A percentile compares a stretch with the other conserved stretches of the same genome.
Evolutionary conservation across 1,140 invertebrate species (phyloP).

Genomic region (Drosophila melanogaster): Release_6_plus_ISO1_MT NT_037436.4:13877001-13877500

Average conservation of each 20-base stretch:
- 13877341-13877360: constrained; percentile 53
- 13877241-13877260: constrained; percentile 40
- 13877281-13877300: constrained; percentile 7
- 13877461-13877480: constrained; percentile 17
- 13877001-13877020: background rate
- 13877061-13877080: background rate
- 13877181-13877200: constrained; percentile 14
- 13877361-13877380: constrained; percentile 44
- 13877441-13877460: constrained; percentile 57
- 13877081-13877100: constrained; percentile 1
- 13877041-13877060: constrained; percentile 1
- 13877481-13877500: background rate
- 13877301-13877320: constrained; percentile 43
- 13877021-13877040: background rate
- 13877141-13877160: too few relatives aligned
- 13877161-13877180: constrained; percentile 11
- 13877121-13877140: constrained; percentile 31
- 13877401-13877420: constrained; percentile 47
- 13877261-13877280: constrained; percentile 16
- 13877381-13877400: constrained; percentile 73
- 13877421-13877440: constrained; percentile 71
- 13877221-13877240: constrained; percentile 50
- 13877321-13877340: constrained; percentile 49
- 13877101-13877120: background rate
- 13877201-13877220: constrained; percentile 43